Evolutionary conservation across 2,797 vertebrate species (phyloP).

Genomic region (Loriculus beryllinus): DNA sequence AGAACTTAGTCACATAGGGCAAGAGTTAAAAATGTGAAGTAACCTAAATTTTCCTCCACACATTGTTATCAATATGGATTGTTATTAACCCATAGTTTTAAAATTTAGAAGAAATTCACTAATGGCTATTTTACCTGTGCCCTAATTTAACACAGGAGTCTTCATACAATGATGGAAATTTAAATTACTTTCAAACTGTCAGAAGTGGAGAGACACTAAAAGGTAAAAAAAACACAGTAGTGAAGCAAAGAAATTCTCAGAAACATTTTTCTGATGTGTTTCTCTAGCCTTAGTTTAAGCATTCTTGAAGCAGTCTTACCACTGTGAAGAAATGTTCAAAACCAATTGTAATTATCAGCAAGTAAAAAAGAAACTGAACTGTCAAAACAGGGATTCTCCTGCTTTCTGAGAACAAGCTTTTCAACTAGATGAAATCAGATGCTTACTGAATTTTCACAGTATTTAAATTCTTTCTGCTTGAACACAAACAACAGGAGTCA

Average conservation of each 20-base stretch:
- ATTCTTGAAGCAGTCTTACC: not conserved
- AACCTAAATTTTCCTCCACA: not conserved
- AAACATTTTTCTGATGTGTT: not conserved
- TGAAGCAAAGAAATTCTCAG: not conserved
- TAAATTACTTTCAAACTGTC: not conserved
- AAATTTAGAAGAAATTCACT: not conserved
- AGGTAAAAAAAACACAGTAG: not conserved
- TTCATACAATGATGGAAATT: not conserved
- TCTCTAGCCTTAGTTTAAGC: not conserved
- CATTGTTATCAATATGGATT: not conserved
- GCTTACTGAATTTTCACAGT: not conserved
- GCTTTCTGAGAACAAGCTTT: not conserved
- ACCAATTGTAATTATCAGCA: not conserved
- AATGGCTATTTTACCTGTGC: not conserved
- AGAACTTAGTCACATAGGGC: fast-evolving
- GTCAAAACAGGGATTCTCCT: not conserved
- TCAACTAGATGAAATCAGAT: not conserved
- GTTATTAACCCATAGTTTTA: not conserved
- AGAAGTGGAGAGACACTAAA: not conserved
- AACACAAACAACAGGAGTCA: not conserved
- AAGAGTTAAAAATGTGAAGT: not conserved
- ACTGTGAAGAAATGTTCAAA: conserved; percentile 5
- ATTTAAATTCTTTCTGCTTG: not conserved
- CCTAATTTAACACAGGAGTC: not conserved
- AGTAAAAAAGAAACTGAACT: not conserved